A percentile compares a stretch with the other conserved stretches of the same genome.
These are phyloP conservation scores for Sipunculus nudus DNA, from an alignment of 2,888 invertebrate species.

Conservation along the genomic window DNA sequence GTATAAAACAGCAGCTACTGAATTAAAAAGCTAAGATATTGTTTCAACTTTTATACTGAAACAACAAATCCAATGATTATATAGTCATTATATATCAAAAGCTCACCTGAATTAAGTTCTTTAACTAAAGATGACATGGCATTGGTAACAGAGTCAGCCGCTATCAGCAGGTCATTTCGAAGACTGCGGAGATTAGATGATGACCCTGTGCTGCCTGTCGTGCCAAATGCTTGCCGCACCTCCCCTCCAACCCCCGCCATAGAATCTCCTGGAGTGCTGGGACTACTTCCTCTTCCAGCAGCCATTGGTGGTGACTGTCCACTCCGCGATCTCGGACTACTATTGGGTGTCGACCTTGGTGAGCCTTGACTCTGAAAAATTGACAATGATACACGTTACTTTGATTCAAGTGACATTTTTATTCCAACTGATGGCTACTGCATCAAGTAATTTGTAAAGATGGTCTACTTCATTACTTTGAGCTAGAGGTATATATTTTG, in stretches of 20 bases:
- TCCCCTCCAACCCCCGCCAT: slow-evolving; percentile 64
- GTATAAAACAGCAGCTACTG: too few relatives aligned
- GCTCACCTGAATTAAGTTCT: slow-evolving; percentile 84
- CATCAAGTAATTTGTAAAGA: too few relatives aligned
- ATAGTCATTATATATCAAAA: too few relatives aligned
- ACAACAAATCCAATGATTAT: too few relatives aligned
- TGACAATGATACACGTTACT: too few relatives aligned
- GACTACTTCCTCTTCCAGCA: slow-evolving; percentile 47
- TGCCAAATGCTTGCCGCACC: slow-evolving; percentile 68
- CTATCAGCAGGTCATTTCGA: slow-evolving; percentile 85
- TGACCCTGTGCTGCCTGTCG: slow-evolving; percentile 40
- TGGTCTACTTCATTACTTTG: too few relatives aligned
- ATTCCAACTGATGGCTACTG: too few relatives aligned
- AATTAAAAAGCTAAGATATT: too few relatives aligned
- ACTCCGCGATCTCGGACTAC: slow-evolving; percentile 50
- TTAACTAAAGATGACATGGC: slow-evolving; percentile 97
- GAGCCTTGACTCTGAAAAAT: slow-evolving; percentile 59
- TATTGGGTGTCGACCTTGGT: slow-evolving; percentile 58
- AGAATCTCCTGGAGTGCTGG: slow-evolving; percentile 58
- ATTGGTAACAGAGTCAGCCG: slow-evolving; percentile 96
- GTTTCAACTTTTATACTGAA: too few relatives aligned
- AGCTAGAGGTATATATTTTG: too few relatives aligned
- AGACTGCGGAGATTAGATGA: slow-evolving; percentile 49
- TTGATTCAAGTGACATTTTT: too few relatives aligned
- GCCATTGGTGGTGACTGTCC: slow-evolving; percentile 50